Evolutionary conservation across 2,797 vertebrate genomes (phyloP).

Genomic region (Myripristis jacobus): DNA sequence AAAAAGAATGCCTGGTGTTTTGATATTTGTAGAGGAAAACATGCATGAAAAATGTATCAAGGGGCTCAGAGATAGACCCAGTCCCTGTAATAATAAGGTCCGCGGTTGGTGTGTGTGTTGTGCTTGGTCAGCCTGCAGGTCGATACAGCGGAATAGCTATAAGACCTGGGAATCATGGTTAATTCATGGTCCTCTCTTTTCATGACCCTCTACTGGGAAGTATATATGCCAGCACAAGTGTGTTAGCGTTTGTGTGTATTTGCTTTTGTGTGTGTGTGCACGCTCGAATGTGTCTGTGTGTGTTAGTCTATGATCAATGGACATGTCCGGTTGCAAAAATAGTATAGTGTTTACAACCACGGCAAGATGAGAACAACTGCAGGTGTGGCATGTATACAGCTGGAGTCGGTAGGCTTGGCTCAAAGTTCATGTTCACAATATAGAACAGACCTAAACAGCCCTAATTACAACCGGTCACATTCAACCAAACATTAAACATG

Average conservation of each 20-base stretch:
- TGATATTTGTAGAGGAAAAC: conserved; percentile 55
- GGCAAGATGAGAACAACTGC: conserved; percentile 22
- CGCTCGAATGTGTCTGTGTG: too few species aligned
- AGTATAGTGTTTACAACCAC: conserved; percentile 2
- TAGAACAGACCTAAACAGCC: conserved; percentile 20
- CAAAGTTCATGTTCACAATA: conserved; percentile 50
- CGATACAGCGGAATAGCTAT: conserved; percentile 29
- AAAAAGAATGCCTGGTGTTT: conserved; percentile 63
- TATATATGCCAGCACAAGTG: background rate
- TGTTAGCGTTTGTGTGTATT: background rate
- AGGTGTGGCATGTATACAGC: conserved; percentile 32
- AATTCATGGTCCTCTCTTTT: conserved; percentile 52
- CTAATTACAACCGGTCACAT: conserved; percentile 16
- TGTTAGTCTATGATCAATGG: conserved; percentile 50
- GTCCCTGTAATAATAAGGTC: conserved; percentile 27
- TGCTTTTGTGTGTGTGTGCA: background rate
- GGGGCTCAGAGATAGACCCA: conserved; percentile 10
- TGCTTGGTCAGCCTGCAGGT: conserved; percentile 27
- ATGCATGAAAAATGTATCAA: conserved; percentile 59
- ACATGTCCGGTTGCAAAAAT: conserved; percentile 9
- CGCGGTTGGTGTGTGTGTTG: background rate
- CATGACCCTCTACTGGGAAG: conserved; percentile 23
- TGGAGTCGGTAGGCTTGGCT: conserved; percentile 28
- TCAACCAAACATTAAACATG: conserved; percentile 42
- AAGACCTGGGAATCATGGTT: conserved; percentile 50